These are phyloP conservation scores for Macropis europaea DNA, from an alignment of 2,888 invertebrate species.

Conservation along the genomic window DNA sequence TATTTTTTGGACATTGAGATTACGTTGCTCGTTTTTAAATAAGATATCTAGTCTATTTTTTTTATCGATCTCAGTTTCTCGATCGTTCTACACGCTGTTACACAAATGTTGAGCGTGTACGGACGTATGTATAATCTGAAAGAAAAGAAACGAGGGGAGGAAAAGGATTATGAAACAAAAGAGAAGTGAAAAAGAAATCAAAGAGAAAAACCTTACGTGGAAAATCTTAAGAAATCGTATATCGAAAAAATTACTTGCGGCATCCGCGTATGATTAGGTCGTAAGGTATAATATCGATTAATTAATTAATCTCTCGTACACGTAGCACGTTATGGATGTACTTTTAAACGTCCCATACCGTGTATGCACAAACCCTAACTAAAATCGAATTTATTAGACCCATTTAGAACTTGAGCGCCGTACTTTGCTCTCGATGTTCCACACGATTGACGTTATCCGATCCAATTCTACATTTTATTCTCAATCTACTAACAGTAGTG, in stretches of 20 bases:
- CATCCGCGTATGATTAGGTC: neutral
- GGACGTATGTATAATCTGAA: neutral
- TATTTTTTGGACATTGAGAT: constrained; percentile 49
- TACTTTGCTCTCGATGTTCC: constrained; percentile 26
- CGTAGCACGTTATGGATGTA: constrained; percentile 13
- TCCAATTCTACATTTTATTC: constrained; percentile 1
- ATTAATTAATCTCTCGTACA: constrained; percentile 9
- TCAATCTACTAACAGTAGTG: constrained; percentile 1
- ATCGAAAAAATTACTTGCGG: neutral
- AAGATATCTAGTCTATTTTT: constrained; percentile 56
- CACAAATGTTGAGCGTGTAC: too few relatives aligned
- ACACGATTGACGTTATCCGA: neutral
- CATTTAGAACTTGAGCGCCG: constrained; percentile 1
- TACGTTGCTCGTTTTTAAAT: constrained; percentile 55
- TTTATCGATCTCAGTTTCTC: constrained; percentile 42
- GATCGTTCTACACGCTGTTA: constrained; percentile 20
- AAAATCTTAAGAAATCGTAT: neutral
- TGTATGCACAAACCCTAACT: constrained; percentile 30
- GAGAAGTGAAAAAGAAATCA: neutral
- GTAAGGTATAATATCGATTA: constrained; percentile 7
- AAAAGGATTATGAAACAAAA: neutral
- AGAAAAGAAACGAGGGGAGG: neutral
- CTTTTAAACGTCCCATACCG: constrained; percentile 18
- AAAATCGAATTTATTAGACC: constrained; percentile 21
- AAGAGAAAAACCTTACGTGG: neutral